A percentile compares a stretch with the other conserved stretches of the same genome.
phyloP scores from a whole-genome alignment of 2,888 invertebrate species.

The Mimas tiliae region DNA sequence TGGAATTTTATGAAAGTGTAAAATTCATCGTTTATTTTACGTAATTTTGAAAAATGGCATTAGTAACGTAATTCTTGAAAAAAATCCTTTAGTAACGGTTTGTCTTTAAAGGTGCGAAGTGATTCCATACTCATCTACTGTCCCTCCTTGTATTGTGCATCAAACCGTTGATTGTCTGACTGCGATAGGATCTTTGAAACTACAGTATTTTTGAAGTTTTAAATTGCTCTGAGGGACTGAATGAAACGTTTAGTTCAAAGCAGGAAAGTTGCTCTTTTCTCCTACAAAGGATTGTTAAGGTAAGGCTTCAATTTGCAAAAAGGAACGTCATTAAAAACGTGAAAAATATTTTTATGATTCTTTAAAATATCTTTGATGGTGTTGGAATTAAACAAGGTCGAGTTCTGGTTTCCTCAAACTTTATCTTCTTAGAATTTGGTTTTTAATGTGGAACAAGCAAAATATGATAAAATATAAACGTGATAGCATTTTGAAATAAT shows the following conservation, averaged over 20 bases:
- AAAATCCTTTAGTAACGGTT: too few species aligned
- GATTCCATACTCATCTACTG: neutral
- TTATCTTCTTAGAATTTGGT: neutral
- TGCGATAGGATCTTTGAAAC: slow-evolving; percentile 22
- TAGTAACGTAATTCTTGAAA: too few species aligned
- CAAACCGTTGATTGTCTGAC: slow-evolving; percentile 21
- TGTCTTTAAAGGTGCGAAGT: too few species aligned
- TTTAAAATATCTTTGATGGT: slow-evolving; percentile 15
- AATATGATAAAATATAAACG: neutral
- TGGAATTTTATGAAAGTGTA: too few species aligned
- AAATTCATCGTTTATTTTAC: too few species aligned
- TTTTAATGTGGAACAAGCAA: neutral
- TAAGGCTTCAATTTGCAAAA: slow-evolving; percentile 19
- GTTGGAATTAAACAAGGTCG: neutral
- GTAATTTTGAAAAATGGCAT: too few species aligned
- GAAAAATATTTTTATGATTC: slow-evolving; percentile 10
- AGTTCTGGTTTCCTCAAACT: slow-evolving; percentile 3
- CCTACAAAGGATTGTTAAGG: slow-evolving; percentile 23
- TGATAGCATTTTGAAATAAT: neutral
- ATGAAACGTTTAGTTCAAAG: slow-evolving; percentile 22
- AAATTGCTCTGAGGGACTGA: slow-evolving; percentile 25
- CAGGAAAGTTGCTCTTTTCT: slow-evolving; percentile 22
- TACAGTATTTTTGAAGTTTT: slow-evolving; percentile 25
- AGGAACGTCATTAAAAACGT: slow-evolving; percentile 20
- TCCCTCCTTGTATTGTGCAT: slow-evolving; percentile 2